These are phyloP conservation scores for Orthosia gothica DNA, from an alignment of 2,888 invertebrate species.

Conservation along the genomic window DNA sequence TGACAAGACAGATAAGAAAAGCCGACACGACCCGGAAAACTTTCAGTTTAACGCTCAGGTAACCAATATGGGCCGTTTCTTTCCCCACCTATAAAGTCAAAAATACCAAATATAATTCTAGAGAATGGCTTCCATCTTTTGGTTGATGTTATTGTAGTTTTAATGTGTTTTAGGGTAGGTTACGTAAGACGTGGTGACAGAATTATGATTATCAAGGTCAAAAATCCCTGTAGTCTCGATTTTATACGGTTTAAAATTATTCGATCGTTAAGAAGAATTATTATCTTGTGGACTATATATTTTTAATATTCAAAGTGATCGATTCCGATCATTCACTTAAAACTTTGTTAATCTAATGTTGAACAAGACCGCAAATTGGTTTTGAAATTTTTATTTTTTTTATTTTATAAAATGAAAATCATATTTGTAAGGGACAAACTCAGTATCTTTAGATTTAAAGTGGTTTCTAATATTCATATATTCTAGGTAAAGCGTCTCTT, in stretches of 20 bases:
- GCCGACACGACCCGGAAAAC: conserved; percentile 42
- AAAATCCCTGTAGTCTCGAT: conserved; percentile 5
- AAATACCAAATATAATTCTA: conserved; percentile 31
- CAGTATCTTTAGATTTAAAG: neutral
- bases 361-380: conserved; percentile 17
- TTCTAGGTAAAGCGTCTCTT: neutral
- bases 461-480: neutral
- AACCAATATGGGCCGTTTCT: conserved; percentile 52
- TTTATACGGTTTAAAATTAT: neutral
- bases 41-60: conserved; percentile 46
- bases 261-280: neutral
- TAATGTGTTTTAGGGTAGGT: conserved; percentile 35
- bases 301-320: conserved; percentile 1
- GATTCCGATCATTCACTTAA: conserved; percentile 12
- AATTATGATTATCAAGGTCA: conserved; percentile 28
- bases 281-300: neutral
- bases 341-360: conserved; percentile 33
- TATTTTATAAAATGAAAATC: conserved; percentile 13
- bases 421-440: neutral
- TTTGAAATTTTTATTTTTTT: conserved; percentile 12
- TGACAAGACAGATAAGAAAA: conserved; percentile 62
- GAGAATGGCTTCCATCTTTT: conserved; percentile 29
- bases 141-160: conserved; percentile 55
- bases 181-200: conserved; percentile 5
- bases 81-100: conserved; percentile 29